Base-by-base conservation (phyloP, 2,113 vertebrate species). In the Phaethon lepturus region DNA sequence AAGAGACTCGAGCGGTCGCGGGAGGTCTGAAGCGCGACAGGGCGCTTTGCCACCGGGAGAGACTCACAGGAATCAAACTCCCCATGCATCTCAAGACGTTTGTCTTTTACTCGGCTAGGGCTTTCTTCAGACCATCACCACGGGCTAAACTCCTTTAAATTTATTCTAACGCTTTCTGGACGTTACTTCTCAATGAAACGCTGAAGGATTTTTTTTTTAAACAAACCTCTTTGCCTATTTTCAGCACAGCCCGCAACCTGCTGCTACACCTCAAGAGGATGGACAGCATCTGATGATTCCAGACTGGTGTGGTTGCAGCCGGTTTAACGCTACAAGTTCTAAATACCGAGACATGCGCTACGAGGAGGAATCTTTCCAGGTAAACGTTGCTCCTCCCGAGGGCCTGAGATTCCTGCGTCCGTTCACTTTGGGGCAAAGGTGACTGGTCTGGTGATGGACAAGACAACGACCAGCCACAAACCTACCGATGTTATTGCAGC, bases 201-300 rank as follows among this genome's bases (percentile, higher is more conserved):
- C 23, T 17, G 10, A 29, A 10, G 17, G 9, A 60, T 35, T 38
- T 38, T 38, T 38, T 38, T 40, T 38, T 26, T 19, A 68, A 75
- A 45, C 20, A 16, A 82, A 11, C n/a, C 22, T 40, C 60, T 73
- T 4, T 23, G 38, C 8, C 1, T 8, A 22, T 29, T 31, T 26
- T 9, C 25, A 50, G 68, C 56, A n/a, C 44, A 53, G 42, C 14
- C 38, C 23, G 3, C 5, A 13, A 13, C n/a, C 52, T 23, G 44
- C 84, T 58, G 60, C 29, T 9, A 11, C 23, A 4, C 6, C 44
- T 38, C 29, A 17, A 28, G 44, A 40, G 28, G 44, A 52, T 0
- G 12, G 53, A 38, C 1, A 0, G 18, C 2, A 0, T 6, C 69
- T 9, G 25, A 22, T 1, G n/a, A 38, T 29, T 24, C 59, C 29